phyloP scores from a whole-genome alignment of 2,888 invertebrate species.

The Chironomus riparius region DNA sequence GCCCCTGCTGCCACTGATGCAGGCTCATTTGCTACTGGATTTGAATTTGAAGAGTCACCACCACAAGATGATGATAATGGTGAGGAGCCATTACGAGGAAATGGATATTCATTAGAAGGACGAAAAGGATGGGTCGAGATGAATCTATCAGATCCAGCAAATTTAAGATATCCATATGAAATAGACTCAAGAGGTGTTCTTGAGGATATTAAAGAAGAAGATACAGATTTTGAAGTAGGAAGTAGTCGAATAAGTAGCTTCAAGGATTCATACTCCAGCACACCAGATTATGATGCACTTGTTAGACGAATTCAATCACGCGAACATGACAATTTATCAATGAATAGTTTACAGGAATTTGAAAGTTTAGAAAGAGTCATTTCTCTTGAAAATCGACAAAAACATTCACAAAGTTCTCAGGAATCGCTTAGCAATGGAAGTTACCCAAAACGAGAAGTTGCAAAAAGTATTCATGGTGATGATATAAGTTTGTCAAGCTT shows the following conservation, averaged over 20 bases:
- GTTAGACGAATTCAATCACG: constrained; percentile 72
- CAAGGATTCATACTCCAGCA: constrained; percentile 82
- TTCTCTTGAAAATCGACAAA: constrained; percentile 65
- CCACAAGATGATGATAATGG: constrained; percentile 38
- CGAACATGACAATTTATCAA: constrained; percentile 85
- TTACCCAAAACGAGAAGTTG: constrained; percentile 59
- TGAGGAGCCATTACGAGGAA: constrained; percentile 43
- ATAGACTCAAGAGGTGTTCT: constrained; percentile 66
- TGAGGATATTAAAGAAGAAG: constrained; percentile 89
- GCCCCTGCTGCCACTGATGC: constrained; percentile 55
- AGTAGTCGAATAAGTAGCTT: constrained; percentile 62
- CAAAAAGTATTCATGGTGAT: constrained; percentile 69
- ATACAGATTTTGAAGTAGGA: constrained; percentile 80
- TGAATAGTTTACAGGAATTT: constrained; percentile 89
- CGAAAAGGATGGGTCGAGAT: constrained; percentile 85
- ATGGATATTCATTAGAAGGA: constrained; percentile 53
- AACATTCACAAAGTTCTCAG: constrained; percentile 63
- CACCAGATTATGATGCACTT: constrained; percentile 83
- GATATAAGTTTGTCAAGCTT: constrained; percentile 79
- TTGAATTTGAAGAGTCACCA: constrained; percentile 61
- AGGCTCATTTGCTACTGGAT: constrained; percentile 53
- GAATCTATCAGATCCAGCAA: constrained; percentile 58
- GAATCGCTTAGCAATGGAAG: constrained; percentile 78
- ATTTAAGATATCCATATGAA: constrained; percentile 63
- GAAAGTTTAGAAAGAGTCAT: constrained; percentile 83